Evolutionary conservation across 2,113 vertebrate species (phyloP), one percentile per base, ranked within the genome.

Genomic region (Myocastor coypus): DNA sequence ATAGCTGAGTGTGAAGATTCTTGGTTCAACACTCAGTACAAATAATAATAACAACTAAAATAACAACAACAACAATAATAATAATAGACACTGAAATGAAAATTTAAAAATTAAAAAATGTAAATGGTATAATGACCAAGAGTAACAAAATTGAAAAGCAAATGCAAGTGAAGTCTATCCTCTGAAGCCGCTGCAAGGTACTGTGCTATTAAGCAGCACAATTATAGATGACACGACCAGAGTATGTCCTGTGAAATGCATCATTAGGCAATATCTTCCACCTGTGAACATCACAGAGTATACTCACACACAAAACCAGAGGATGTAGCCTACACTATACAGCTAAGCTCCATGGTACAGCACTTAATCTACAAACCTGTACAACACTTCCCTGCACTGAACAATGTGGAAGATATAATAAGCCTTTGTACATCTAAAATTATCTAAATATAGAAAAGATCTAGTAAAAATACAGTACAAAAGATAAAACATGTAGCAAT

Each of bases 81-180:
- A 68, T 14, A 68, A 69, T n/a, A 78, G 14, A 42, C 12, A 16
- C 8, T 77, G 40, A 78, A 78, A 50, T 32, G 11, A 0, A 89
- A 81, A 6, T 46, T 52, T 84, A 40, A 81, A 57, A 66, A 50
- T 37, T 40, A 63, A 93, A 84, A 69, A 46, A 92, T 73, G 14
- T 50, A 78, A 50, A 78, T 7, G 42, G 28, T 30, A 63, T 50
- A 4, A 81, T 42, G 40, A 90, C 30, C 30, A 89, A 63, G 12
- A 91, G 75, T 24, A 13, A 32, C 16, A 92, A 52, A 91, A 71
- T 77, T 75, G 52, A 89, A 30, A 94, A 75, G 50, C 57, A 88
- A 59, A 77, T 30, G 2, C 14, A 92, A 30, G 3, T 17, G 19
- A 86, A 94, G 17, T 7, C 14, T 16, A 88, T 40, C 2, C 46